phyloP scores from a whole-genome alignment of 2,888 invertebrate genomes.

The Lydus trimaculatus region DNA sequence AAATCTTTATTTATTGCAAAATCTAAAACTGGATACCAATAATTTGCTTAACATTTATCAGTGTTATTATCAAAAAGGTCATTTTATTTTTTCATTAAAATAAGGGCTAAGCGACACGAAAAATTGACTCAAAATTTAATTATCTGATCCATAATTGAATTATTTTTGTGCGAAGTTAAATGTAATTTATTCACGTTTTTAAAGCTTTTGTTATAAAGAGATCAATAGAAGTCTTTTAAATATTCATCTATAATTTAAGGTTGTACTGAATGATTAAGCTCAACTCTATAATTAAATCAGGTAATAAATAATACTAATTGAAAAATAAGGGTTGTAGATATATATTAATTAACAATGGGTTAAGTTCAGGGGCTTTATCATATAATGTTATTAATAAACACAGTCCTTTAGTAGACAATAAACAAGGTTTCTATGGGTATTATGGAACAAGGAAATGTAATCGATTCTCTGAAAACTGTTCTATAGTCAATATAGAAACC shows the following conservation, averaged over 20 bases:
- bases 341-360: neutral
- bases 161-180: neutral
- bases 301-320: neutral
- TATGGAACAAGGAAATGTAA: neutral
- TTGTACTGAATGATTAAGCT: neutral
- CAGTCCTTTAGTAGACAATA: neutral
- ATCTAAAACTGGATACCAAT: too few relatives aligned
- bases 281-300: neutral
- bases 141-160: neutral
- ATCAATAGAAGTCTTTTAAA: neutral
- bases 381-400: neutral
- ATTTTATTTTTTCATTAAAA: neutral
- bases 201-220: neutral
- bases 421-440: neutral
- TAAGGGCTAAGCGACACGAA: neutral
- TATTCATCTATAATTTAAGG: neutral
- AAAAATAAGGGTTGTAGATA: neutral
- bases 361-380: neutral
- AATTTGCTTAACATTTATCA: neutral
- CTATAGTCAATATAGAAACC: neutral
- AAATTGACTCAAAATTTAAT: neutral
- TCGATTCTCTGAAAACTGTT: neutral
- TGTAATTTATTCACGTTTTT: neutral
- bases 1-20: neutral
- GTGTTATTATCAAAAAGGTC: neutral